Evolutionary conservation across 2,797 vertebrate genomes (phyloP).

Genomic region (Iguana delicatissima): DNA sequence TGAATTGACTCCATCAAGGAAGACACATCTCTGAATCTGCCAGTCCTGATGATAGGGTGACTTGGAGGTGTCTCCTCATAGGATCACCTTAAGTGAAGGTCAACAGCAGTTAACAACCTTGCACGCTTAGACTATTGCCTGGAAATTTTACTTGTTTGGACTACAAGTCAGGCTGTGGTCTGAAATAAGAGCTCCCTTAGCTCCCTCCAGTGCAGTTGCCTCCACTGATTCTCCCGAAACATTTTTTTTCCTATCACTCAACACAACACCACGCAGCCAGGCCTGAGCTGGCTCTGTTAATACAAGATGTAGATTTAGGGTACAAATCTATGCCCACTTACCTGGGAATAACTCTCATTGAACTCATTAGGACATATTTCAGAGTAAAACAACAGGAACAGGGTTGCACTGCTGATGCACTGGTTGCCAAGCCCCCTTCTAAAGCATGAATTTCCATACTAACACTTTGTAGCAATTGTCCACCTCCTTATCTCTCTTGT

Average conservation of each 20-base stretch:
- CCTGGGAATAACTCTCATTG: neutral
- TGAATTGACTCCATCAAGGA: too few relatives aligned
- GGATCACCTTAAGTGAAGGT: too few relatives aligned
- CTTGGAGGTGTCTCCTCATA: too few relatives aligned
- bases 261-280: neutral
- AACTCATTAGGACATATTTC: neutral
- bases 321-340: neutral
- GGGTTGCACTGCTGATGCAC: neutral
- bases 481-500: neutral
- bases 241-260: neutral
- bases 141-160: too few relatives aligned
- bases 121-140: neutral
- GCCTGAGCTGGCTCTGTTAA: neutral
- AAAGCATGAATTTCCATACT: neutral
- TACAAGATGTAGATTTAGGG: neutral
- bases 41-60: too few relatives aligned
- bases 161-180: too few relatives aligned
- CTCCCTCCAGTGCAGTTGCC: neutral
- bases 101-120: neutral
- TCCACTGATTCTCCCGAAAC: too few relatives aligned
- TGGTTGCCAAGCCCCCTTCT: neutral
- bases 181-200: too few relatives aligned
- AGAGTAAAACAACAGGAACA: neutral
- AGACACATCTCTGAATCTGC: too few relatives aligned
- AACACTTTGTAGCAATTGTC: neutral